Conservation (phyloP, 2,113 vertebrate genomes). For the Mustela nigripes region DNA sequence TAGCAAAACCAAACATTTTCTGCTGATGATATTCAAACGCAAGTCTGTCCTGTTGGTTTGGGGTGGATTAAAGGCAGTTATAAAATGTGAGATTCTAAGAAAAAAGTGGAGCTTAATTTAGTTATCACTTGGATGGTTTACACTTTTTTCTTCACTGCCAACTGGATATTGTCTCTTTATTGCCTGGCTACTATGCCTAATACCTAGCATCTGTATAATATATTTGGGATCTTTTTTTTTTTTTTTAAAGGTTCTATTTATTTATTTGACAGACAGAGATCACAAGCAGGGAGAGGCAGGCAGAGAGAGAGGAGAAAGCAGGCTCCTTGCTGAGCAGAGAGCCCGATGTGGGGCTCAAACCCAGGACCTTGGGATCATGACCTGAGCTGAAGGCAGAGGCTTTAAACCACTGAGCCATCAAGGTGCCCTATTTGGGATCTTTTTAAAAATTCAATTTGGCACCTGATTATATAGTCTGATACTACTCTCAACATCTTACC, state of each 20-base stretch:
- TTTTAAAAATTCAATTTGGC: not conserved
- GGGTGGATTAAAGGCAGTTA: conserved; percentile 68
- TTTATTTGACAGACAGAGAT: no score
- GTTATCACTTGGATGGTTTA: conserved; percentile 39
- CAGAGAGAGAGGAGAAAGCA: no score
- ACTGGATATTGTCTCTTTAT: not conserved
- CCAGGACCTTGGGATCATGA: no score
- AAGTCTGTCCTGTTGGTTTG: conserved; percentile 53
- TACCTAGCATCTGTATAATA: not conserved
- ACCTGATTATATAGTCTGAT: not conserved
- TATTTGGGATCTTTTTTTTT: not conserved
- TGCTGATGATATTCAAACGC: conserved; percentile 49
- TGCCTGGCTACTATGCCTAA: not conserved
- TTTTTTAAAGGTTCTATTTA: no score
- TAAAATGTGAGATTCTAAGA: conserved; percentile 62
- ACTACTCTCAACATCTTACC: not conserved
- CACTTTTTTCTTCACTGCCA: conserved; percentile 33
- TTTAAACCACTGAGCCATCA: no score
- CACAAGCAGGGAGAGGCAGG: no score
- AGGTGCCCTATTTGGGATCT: not conserved
- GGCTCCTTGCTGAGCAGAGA: no score
- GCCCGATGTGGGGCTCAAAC: no score
- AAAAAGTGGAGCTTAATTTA: conserved; percentile 62
- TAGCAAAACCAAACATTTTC: conserved; percentile 62
- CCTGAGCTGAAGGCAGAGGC: no score